Base-by-base conservation (phyloP, 2,888 invertebrate species). In the Ecliptopera silaceata region DNA sequence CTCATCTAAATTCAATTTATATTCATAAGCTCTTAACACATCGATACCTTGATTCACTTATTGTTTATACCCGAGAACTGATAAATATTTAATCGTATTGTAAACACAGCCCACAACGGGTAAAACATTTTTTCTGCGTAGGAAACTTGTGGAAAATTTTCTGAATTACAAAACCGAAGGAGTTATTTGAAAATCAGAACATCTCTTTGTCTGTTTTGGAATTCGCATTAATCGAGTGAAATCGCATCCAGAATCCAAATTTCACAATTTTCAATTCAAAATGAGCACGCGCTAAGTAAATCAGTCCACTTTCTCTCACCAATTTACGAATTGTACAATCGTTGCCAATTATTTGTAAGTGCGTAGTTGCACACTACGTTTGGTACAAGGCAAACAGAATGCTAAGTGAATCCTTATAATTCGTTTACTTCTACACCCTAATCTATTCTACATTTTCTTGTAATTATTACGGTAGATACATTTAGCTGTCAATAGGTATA, bases 11-110 rank as follows among this genome's bases (percentile, higher is more conserved):
- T 80, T 73, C 65, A 71, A 67, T 86, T 81, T 80, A 82, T 82
- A 87, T 88, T 88, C 80, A 86, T 82, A 79, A 79, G 77, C 71
- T 79, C 59, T 73, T 77, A 74, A 75, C 75, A 78, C 76, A 76
- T 61, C 69, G 71, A 80, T 76, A 76, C 77, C 79, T 81, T 79
- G 79, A 78, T 81, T 78, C 76, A 75, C 69, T 78, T 80, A 77
- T 80, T 79, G 74, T 79, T 36, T 75, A 70, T 75, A 73, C 67
- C 75, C 69, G 75, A 75, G 74, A 82, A 73, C 78, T 83, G 76
- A 79, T 88, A 77, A 86, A 89, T 89, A 88, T 88, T 84, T 76
- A 86, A 80, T 64, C 60, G 58, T 60, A 58, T 63, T 66, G 69
- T 74, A 73, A 77, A 78, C 69, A 72, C 63, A 41, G 65, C 70